These are phyloP conservation scores for Cephus runcator DNA, from an alignment of 2,888 invertebrate species.

Conservation along the genomic window DNA sequence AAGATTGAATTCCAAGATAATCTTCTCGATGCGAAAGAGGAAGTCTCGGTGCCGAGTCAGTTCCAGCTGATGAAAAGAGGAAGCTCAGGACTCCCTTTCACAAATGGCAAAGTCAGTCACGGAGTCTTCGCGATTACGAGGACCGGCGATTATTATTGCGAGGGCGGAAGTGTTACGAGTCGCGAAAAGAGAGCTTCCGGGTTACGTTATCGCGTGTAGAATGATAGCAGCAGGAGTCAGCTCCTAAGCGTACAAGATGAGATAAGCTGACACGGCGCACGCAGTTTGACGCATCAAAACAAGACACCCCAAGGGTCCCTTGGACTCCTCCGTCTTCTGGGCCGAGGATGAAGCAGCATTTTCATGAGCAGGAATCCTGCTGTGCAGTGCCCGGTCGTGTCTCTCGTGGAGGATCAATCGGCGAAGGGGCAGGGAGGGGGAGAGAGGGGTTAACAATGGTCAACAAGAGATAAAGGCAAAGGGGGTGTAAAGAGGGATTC, in stretches of 20 bases:
- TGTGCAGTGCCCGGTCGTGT: background rate
- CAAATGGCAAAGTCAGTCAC: background rate
- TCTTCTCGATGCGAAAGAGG: background rate
- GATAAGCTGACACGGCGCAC: conserved; percentile 18
- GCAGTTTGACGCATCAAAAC: conserved; percentile 35
- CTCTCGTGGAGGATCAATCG: background rate
- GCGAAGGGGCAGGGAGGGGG: conserved; percentile 9
- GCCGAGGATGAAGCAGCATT: background rate
- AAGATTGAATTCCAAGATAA: background rate
- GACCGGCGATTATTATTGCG: background rate
- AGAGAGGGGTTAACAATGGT: background rate
- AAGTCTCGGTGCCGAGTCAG: background rate
- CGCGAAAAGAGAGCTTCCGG: conserved; percentile 36
- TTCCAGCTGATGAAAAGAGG: too few relatives aligned
- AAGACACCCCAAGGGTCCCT: conserved; percentile 30
- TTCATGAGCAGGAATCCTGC: background rate
- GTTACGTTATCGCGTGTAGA: conserved; percentile 10
- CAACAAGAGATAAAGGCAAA: background rate
- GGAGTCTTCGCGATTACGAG: background rate
- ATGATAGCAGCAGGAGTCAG: background rate
- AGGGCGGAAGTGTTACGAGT: conserved; percentile 14
- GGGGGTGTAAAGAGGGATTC: background rate
- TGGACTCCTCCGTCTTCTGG: conserved; percentile 18
- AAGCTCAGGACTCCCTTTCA: too few relatives aligned
- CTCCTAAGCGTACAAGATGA: background rate